Evolutionary conservation across 1,140 invertebrate genomes (phyloP).

Genomic region (Batillaria attramentaria): DNA sequence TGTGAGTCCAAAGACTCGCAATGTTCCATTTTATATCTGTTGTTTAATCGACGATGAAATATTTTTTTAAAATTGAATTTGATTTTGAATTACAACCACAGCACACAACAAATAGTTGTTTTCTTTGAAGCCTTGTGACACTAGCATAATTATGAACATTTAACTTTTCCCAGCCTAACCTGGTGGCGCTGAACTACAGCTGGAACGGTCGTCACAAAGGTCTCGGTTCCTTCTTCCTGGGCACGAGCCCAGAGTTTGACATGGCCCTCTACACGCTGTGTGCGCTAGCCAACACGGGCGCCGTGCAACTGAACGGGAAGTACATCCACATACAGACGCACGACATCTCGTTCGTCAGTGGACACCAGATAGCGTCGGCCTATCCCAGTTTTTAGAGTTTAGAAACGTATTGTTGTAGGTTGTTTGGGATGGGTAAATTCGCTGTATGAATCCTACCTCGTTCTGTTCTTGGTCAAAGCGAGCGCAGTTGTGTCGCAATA

Average conservation of each 20-base stretch:
- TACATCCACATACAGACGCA: conserved; percentile 9
- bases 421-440: not conserved
- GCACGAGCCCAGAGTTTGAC: conserved; percentile 91
- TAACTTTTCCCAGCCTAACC: conserved; percentile 39
- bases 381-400: not conserved
- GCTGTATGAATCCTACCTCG: not conserved
- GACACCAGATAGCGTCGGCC: conserved; percentile 26
- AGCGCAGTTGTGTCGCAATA: too few relatives aligned
- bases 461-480: not conserved
- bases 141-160: too few relatives aligned
- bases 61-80: too few relatives aligned
- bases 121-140: too few relatives aligned
- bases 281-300: conserved; percentile 33
- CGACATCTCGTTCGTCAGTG: conserved; percentile 4
- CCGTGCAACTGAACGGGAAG: conserved; percentile 8
- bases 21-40: too few relatives aligned
- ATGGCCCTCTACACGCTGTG: conserved; percentile 86
- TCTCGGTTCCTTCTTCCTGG: conserved; percentile 81
- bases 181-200: conserved; percentile 31
- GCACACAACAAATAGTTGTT: too few relatives aligned
- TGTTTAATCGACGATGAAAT: too few relatives aligned
- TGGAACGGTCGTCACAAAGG: conserved; percentile 28
- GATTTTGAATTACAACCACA: too few relatives aligned
- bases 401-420: not conserved
- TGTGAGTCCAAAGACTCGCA: too few relatives aligned